phyloP scores from a whole-genome alignment of 2,888 invertebrate species.

The Sceliomorpha sp. region DNA sequence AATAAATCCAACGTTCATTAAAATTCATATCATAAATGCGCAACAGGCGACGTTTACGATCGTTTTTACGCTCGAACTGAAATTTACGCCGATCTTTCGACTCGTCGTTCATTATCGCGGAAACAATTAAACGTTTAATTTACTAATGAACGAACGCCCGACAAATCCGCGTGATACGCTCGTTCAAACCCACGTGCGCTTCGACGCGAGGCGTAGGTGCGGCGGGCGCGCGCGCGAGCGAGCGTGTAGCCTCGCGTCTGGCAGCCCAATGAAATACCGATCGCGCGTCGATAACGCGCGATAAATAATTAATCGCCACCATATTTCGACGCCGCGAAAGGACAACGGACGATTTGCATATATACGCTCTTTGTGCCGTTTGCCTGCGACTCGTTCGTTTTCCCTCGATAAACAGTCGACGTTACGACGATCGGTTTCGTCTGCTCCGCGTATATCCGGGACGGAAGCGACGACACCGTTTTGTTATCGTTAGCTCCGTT shows the following conservation, averaged over 20 bases:
- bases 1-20: no score
- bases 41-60: no score
- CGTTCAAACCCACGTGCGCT: conserved; percentile 22
- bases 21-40: no score
- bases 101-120: conserved; percentile 37
- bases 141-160: conserved; percentile 47
- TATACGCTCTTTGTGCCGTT: no score
- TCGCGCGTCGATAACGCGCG: conserved; percentile 15
- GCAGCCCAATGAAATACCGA: conserved; percentile 15
- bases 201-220: conserved; percentile 29
- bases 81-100: conserved; percentile 30
- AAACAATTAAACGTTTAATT: conserved; percentile 42
- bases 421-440: no score
- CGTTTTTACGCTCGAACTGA: no score
- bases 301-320: conserved; percentile 15
- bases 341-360: no score
- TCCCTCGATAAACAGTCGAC: no score
- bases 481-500: no score
- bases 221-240: not conserved
- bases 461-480: no score
- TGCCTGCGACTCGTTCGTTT: no score
- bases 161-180: conserved; percentile 23
- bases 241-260: conserved; percentile 15
- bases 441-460: no score
- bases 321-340: conserved; percentile 4